Conservation (phyloP, 2,113 vertebrate species). For the Pituophis catenifer region DNA sequence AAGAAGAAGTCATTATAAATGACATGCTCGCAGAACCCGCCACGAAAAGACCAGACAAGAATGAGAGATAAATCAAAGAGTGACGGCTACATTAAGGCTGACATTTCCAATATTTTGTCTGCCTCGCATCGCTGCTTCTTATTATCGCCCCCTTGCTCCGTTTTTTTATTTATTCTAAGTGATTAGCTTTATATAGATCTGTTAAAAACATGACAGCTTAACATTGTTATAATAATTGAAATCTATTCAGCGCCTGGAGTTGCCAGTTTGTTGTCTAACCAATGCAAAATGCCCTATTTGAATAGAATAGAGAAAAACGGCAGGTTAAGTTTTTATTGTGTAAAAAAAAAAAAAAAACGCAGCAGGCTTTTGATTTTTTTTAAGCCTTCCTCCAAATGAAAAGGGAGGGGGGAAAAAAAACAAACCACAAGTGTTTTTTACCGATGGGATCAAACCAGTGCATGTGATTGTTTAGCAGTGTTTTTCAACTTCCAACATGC, state of each 20-base stretch:
- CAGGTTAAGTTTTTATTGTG: background rate
- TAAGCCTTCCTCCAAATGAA: background rate
- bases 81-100: conserved; percentile 44
- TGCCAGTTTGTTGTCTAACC: conserved; percentile 8
- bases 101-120: conserved; percentile 43
- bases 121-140: conserved; percentile 37
- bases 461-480: no score
- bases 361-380: background rate
- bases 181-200: conserved; percentile 31
- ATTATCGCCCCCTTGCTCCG: conserved; percentile 36
- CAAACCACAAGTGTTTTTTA: background rate
- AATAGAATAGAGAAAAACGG: background rate
- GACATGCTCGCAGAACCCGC: conserved; percentile 23
- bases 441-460: background rate
- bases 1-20: conserved; percentile 36
- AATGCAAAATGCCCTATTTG: background rate
- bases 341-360: background rate
- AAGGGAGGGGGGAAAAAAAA: no score
- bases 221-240: conserved; percentile 32
- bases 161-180: conserved; percentile 31
- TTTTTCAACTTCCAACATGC: no score
- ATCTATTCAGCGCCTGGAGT: conserved; percentile 23
- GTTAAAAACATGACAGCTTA: conserved; percentile 36
- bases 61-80: conserved; percentile 43
- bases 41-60: background rate